Evolutionary conservation across 2,113 vertebrate genomes (phyloP), one percentile per base, ranked within the genome.

Genomic region (Stictonetta naevosa): DNA sequence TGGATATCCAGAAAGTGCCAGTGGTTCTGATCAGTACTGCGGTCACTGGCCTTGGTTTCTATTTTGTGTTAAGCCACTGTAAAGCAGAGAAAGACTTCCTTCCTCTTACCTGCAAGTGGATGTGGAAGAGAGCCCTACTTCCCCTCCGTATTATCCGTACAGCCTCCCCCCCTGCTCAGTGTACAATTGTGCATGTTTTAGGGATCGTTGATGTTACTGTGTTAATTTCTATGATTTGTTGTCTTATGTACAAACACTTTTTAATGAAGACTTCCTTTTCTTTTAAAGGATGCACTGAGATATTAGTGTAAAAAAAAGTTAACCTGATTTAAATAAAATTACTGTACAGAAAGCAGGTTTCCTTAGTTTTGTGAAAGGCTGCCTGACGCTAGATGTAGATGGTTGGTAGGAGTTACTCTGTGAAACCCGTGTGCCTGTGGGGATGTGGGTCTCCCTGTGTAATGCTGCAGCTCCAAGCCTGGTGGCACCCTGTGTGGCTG

Each of bases 271-370:
- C 56, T 95, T 96, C 67, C 71, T 88, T 84, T 55, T 71, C 90
- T 97, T 97, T 78, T 85, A 20, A 69, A 96, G 86, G 93, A 92
- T 53, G 86, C 95, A 75, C 90, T 87, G 87, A 95, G 94, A 93
- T 81, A 75, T 91, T 95, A 67, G 91, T 89, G 95, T 96, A 95
- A 92, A 97, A 91, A 74, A 40, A 9, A 68, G 34, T 59, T 34
- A 91, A 85, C 31, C 71, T 64, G 77, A 84, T 93, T 96, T 91
- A 50, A 97, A 96, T 97, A 97, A 97, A 96, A 55, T 28, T 48
- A n/a, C 84, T 95, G 84, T 95, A 95, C 79, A 93, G 93, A 64
- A 71, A 53, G 60, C 17, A 13, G 38, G 34, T 50, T 18, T 40
- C 31, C 10, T 20, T 2, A 5, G 38, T 20, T 46, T 3, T 56